Conservation (phyloP, 2,113 vertebrate genomes). For the Ceyx cyanopectus region DNA sequence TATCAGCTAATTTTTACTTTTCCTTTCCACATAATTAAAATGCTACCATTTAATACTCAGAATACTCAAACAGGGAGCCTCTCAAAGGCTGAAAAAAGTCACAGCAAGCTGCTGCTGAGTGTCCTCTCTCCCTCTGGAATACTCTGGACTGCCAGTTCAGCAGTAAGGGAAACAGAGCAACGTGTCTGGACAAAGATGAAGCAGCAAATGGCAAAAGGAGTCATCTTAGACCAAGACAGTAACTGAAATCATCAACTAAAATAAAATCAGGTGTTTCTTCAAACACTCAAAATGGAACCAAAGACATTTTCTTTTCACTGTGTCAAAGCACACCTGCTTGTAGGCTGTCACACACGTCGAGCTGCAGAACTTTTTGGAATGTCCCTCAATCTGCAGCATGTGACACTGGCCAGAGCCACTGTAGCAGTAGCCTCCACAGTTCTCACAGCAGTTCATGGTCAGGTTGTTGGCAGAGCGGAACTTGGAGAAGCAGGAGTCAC, state of each 20-base stretch:
- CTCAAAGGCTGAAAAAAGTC: not conserved
- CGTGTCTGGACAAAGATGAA: not conserved
- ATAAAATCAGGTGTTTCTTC: not conserved
- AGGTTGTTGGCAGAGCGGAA: conserved; percentile 92
- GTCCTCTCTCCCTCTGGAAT: not conserved
- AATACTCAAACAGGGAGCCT: not conserved
- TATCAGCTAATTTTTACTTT: not conserved
- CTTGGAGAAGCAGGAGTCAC: conserved; percentile 90
- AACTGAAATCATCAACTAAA: not conserved
- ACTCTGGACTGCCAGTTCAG: not conserved
- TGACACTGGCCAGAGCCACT: conserved; percentile 85
- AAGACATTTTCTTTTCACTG: not conserved
- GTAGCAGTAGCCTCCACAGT: conserved; percentile 89
- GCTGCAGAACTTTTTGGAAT: conserved; percentile 90
- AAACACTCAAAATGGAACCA: not conserved
- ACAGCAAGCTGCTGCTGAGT: not conserved
- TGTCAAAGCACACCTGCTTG: conserved; percentile 83
- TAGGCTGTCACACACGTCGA: conserved; percentile 83
- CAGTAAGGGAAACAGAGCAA: not conserved
- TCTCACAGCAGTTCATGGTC: conserved; percentile 91
- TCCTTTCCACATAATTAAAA: not conserved
- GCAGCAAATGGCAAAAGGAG: not conserved
- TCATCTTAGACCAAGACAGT: not conserved
- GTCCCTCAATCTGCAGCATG: conserved; percentile 86
- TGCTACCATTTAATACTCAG: not conserved